phyloP scores from a whole-genome alignment of 2,113 vertebrate species.

The Callospermophilus lateralis region DNA sequence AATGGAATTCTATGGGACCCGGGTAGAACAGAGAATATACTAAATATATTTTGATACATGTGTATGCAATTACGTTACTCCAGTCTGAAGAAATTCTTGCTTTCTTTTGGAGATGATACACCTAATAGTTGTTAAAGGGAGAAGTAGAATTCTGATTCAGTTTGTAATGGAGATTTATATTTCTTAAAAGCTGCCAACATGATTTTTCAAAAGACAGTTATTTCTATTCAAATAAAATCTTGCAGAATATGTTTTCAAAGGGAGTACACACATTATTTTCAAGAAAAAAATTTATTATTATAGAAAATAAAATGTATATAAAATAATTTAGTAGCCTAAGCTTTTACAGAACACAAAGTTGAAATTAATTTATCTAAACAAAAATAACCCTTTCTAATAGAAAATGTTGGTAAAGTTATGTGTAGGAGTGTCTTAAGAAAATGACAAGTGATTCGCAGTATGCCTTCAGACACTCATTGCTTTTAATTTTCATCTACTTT shows the following conservation, averaged over 20 bases:
- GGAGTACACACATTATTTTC: background rate
- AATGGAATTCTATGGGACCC: background rate
- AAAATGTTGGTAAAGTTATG: background rate
- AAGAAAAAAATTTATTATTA: background rate
- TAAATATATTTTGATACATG: background rate
- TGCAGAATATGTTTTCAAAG: background rate
- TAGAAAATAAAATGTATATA: background rate
- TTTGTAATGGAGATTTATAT: background rate
- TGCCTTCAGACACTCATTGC: background rate
- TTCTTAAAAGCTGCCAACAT: background rate
- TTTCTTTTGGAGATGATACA: background rate
- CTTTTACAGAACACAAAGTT: background rate
- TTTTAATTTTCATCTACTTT: background rate
- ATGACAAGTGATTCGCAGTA: no score
- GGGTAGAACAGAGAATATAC: background rate
- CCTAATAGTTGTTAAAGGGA: background rate
- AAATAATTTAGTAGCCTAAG: background rate
- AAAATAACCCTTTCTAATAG: background rate
- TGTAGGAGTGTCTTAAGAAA: background rate
- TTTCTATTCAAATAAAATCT: background rate
- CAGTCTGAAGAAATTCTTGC: background rate
- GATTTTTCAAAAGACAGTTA: background rate
- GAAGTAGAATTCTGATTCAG: background rate
- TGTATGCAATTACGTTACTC: background rate
- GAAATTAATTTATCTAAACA: slow-evolving; percentile 22